These are phyloP conservation scores for Xenus cinereus DNA, from an alignment of 2,113 vertebrate species.

Conservation along the genomic window DNA sequence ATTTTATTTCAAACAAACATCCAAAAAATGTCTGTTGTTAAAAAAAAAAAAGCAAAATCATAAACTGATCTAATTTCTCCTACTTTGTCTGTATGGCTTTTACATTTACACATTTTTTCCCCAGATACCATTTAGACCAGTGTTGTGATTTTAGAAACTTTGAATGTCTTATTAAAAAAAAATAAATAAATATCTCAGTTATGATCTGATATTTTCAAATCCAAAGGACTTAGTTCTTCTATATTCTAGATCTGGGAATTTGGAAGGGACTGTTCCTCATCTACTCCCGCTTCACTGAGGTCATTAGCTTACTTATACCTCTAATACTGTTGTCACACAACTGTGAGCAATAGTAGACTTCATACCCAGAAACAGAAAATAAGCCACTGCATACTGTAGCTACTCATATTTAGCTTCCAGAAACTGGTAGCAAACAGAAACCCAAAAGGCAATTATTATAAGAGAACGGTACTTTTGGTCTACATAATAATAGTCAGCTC, in stretches of 20 bases:
- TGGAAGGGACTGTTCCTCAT: not conserved
- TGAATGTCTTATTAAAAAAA: not conserved
- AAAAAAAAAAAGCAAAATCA: not conserved
- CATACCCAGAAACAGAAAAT: not conserved
- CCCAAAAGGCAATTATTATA: not conserved
- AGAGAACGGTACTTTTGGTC: not conserved
- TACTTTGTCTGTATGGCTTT: not conserved
- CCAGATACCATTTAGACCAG: not conserved
- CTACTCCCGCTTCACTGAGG: not conserved
- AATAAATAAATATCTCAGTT: not conserved
- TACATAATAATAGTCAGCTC: not conserved
- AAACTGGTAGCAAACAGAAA: not conserved
- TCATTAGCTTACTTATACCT: not conserved
- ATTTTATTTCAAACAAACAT: slow-evolving; percentile 3
- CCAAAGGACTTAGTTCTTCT: not conserved
- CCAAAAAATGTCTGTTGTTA: not conserved
- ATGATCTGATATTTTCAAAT: not conserved
- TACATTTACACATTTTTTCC: not conserved
- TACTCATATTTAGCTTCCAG: not conserved
- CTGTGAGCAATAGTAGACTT: not conserved
- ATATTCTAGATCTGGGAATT: not conserved
- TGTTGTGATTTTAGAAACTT: slow-evolving; percentile 51
- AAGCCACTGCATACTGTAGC: not conserved
- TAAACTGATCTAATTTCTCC: not conserved
- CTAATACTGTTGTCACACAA: not conserved